These are phyloP conservation scores for Strix aluco DNA, from an alignment of 2,113 vertebrate genomes.

Conservation along the genomic window DNA sequence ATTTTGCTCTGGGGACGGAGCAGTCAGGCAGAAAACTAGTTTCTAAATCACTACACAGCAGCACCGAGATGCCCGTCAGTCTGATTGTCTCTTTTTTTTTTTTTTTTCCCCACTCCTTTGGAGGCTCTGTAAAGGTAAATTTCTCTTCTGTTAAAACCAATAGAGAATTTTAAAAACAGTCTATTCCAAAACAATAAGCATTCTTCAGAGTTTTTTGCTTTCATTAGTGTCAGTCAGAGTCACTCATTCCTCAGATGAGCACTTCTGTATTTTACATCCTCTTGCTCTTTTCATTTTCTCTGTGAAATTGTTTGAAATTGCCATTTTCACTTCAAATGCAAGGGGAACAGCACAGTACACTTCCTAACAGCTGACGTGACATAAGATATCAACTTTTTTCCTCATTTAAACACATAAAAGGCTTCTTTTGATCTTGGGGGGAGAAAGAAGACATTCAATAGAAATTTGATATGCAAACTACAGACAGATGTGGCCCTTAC, in stretches of 20 bases:
- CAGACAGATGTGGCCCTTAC: background rate
- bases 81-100: background rate
- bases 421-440: background rate
- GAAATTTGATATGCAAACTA: constrained; percentile 8
- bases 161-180: background rate
- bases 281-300: constrained; percentile 22
- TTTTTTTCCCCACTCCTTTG: background rate
- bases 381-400: background rate
- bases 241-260: background rate
- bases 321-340: constrained; percentile 55
- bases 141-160: background rate
- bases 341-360: background rate
- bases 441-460: background rate
- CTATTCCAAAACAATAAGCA: background rate
- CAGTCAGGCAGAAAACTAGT: constrained; percentile 72
- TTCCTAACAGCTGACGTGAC: background rate
- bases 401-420: constrained; percentile 27
- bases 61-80: constrained; percentile 15
- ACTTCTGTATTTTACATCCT: background rate
- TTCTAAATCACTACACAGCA: constrained; percentile 63
- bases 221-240: background rate
- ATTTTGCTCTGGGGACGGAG: constrained; percentile 58
- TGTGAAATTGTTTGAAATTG: constrained; percentile 57
- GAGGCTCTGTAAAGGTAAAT: background rate
- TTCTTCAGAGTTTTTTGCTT: background rate